Conservation (phyloP, 2,113 vertebrate genomes). For the Odocoileus hemionus region DNA sequence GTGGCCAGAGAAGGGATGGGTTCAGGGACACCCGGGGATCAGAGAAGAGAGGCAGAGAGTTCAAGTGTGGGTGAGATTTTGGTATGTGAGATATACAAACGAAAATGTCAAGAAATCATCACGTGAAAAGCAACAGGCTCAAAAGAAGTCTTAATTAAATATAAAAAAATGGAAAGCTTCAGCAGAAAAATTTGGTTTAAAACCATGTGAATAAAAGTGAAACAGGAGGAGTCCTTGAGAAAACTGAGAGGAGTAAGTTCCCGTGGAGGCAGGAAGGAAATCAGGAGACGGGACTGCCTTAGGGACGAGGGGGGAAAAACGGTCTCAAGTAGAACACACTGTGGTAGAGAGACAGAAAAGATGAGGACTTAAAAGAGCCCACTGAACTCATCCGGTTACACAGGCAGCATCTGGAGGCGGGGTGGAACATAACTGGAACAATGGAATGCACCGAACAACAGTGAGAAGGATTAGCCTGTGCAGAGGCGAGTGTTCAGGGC, state of each 20-base stretch:
- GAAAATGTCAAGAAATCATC: background rate
- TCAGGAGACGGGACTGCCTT: too few relatives aligned
- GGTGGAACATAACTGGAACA: background rate
- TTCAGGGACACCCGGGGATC: background rate
- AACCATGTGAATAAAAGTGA: background rate
- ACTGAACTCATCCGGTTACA: fast-evolving
- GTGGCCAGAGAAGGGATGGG: too few relatives aligned
- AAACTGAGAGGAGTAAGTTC: background rate
- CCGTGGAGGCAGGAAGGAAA: background rate
- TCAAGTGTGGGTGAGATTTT: background rate
- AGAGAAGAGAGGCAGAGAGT: background rate
- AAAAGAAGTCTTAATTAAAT: background rate
- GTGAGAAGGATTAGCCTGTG: fast-evolving
- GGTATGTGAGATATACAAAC: background rate
- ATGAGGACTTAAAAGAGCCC: too few relatives aligned
- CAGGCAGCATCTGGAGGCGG: background rate
- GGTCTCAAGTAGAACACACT: background rate
- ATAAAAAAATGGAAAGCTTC: background rate
- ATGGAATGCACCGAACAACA: background rate
- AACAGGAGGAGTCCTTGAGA: background rate
- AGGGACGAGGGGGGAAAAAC: fast-evolving
- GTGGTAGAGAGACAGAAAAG: background rate
- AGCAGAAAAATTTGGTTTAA: background rate
- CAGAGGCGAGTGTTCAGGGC: background rate
- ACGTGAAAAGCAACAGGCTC: background rate